Evolutionary conservation across 2,797 vertebrate species (phyloP), one percentile per base, ranked within the genome.

Genomic region (Sardinella longiceps): DNA sequence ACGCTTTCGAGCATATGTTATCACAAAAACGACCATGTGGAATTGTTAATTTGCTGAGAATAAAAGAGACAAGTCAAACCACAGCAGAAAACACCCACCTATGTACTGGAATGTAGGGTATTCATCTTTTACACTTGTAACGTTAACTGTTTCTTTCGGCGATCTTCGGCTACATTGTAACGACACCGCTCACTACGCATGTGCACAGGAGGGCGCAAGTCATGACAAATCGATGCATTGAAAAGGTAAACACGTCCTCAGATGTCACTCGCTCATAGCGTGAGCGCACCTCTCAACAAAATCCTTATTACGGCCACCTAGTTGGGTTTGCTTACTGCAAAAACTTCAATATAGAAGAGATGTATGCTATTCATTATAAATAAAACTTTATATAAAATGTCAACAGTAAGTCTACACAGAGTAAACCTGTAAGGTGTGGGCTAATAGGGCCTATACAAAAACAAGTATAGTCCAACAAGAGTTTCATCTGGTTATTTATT

Each of bases 141-240:
- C 46, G 7, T 12, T 12, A 48, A 77, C 18, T 23, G 70, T 77
- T 43, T 23, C 70, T 77, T 33, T 77, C 70, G 33, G 70, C 70
- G 70, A 77, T 77, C 70, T 77, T 43, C 33, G 70, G 37, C 70
- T 77, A 43, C 70, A 77, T 77, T 77, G 37, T 43, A 7, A 77
- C 33, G 70, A 20, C 4, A 39, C 37, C 2, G 3, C 48, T 4
- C 2, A 84, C 7, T 81, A 53, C 87, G 85, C 87, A 88, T 86
- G 85, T 66, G 85, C 63, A 12, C 0, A 0, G 0, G 33, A 28
- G 2, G 15, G 30, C 14, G 9, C 12, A 45, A 88, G 85, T 18
- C 81, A 0, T 23, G 60, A 86, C 80, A 77, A 88, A 85, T 88
- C 84, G 39, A 84, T 70, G 1, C 33, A 77, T 11, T 20, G 18